phyloP scores from a whole-genome alignment of 2,888 invertebrate species.

The Tupiocoris notatus region DNA sequence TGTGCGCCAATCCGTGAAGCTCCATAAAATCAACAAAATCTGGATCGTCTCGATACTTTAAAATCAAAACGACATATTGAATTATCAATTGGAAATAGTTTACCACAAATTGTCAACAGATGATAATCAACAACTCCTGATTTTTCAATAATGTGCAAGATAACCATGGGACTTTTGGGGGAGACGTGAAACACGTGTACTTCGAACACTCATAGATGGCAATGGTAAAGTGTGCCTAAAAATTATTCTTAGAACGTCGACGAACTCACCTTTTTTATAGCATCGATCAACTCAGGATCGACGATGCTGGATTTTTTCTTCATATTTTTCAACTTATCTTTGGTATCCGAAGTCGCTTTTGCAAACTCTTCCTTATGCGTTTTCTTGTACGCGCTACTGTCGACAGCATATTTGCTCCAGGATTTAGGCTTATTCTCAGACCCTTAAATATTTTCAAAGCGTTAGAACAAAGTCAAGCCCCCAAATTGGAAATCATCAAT shows the following conservation, averaged over 20 bases:
- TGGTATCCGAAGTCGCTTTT: constrained; percentile 52
- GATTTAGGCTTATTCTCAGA: constrained; percentile 76
- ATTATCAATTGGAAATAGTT: neutral
- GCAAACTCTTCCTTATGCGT: constrained; percentile 53
- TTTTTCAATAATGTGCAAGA: no score
- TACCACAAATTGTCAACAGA: neutral
- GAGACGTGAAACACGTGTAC: no score
- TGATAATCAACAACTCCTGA: neutral
- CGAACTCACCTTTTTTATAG: constrained; percentile 63
- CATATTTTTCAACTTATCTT: constrained; percentile 51
- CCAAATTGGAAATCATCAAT: neutral
- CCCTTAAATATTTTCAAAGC: constrained; percentile 52
- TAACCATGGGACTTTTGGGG: no score
- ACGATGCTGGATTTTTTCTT: constrained; percentile 53
- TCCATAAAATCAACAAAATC: constrained; percentile 86
- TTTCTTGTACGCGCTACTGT: constrained; percentile 67
- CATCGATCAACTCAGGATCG: constrained; percentile 61
- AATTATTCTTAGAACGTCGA: no score
- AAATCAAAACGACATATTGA: constrained; percentile 29
- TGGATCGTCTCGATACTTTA: constrained; percentile 79
- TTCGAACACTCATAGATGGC: no score
- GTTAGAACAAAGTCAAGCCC: neutral
- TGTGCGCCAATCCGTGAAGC: constrained; percentile 65
- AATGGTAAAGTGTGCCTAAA: no score
- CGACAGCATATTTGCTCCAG: constrained; percentile 88